Evolutionary conservation across 2,797 vertebrate species (phyloP), one percentile per base, ranked within the genome.

Genomic region (Micropoecilia bifurca): DNA sequence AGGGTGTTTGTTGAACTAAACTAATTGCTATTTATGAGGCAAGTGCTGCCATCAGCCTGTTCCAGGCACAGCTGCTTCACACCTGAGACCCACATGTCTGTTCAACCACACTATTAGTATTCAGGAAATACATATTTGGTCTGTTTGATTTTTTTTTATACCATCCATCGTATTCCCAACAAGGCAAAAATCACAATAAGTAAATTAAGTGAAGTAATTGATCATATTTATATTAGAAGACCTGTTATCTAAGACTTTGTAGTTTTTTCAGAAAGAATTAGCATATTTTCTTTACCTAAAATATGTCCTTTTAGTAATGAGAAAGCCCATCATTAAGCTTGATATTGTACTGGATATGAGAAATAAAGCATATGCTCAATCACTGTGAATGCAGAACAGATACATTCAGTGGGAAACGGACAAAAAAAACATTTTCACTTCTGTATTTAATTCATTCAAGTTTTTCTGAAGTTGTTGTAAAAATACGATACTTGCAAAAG

Each of bases 71-170:
- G 76, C 53, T 77, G 50, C 48, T 83, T 47, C 48, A 71, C 74
- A 82, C 78, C 74, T 79, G 45, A 87, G 73, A 53, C 33, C 41
- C 55, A 22, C 63, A 59, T 53, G 30, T 20, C 63, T 85, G 55
- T 81, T 73, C 45, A 76, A 22, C 48, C 33, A 33, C 39, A 74
- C 16, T 1, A 72, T 57, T 55, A 71, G 6, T 46, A 73, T 76
- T 28, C 36, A 43, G 71, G n/a, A 68, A 28, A 8, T 74, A 39
- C n/a, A 73, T 22, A n/a, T 71, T 18, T 39, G 53, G 22, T 41
- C 63, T 12, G 30, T 57, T 36, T 57, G 45, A 50, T 5, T 30
- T 16, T 36, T 53, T 53, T 53, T 53, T 79, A 57, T n/a, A 33
- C 33, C 43, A 47, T 39, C 4, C 13, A 74, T n/a, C 25, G 43